Evolutionary conservation across 37 sponge, comb jelly and placozoan genomes (phyloP).

Genomic region (Chondrilla cf. caribensis): DNA sequence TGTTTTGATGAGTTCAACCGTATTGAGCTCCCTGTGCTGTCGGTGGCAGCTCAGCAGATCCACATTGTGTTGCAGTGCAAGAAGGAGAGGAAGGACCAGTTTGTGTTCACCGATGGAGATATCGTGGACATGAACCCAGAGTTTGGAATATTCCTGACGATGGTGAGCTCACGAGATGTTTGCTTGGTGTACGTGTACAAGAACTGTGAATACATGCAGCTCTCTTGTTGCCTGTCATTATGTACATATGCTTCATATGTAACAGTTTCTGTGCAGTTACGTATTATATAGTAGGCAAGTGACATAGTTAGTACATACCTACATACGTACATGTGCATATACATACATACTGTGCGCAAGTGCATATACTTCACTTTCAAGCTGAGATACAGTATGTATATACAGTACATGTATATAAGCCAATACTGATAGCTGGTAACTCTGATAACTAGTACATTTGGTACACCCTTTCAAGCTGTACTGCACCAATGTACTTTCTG

Average conservation of each 20-base stretch:
- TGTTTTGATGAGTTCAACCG: slow-evolving; percentile 99
- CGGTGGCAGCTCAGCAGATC: slow-evolving; percentile 99
- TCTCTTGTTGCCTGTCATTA: not conserved
- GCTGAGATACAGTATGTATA: not conserved
- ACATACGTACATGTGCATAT: not conserved
- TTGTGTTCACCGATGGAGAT: slow-evolving; percentile 97
- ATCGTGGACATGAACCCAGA: slow-evolving; percentile 93
- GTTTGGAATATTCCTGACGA: slow-evolving; percentile 98
- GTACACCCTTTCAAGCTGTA: too few species aligned
- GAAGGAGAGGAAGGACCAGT: slow-evolving; percentile 92
- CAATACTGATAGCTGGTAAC: too few species aligned
- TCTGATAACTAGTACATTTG: too few species aligned
- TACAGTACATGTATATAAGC: not conserved
- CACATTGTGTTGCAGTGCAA: slow-evolving; percentile 90
- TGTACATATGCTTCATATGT: not conserved
- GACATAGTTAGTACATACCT: too few species aligned
- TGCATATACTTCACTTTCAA: not conserved
- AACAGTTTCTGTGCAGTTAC: too few species aligned
- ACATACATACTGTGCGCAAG: not conserved
- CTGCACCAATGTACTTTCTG: too few species aligned
- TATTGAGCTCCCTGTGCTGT: slow-evolving; percentile 96
- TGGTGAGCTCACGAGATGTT: slow-evolving; percentile 51
- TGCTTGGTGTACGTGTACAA: not conserved
- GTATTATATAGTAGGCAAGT: too few species aligned
- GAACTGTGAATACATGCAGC: not conserved